phyloP scores from a whole-genome alignment of 2,113 vertebrate genomes.

The Callipepla squamata region DNA sequence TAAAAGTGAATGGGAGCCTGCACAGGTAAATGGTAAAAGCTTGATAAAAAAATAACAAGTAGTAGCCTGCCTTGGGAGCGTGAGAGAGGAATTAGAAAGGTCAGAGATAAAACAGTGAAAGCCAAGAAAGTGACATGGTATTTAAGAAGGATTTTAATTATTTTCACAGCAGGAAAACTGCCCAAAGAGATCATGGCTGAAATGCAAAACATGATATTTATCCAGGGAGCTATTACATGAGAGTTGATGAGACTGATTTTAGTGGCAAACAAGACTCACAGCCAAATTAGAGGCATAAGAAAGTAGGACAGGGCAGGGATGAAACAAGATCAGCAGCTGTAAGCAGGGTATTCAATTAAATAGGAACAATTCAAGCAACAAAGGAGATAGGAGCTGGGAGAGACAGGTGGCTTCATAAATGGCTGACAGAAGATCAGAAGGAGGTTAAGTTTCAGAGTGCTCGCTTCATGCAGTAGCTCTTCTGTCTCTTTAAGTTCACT shows the following conservation, averaged over 20 bases:
- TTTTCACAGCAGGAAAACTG: neutral
- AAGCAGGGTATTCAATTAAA: constrained; percentile 40
- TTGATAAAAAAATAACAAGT: neutral
- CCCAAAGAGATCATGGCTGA: neutral
- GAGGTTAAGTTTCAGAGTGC: constrained; percentile 36
- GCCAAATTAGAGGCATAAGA: constrained; percentile 2
- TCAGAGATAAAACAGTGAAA: neutral
- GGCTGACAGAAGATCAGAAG: neutral
- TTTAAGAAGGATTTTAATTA: neutral
- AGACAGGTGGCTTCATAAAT: constrained; percentile 7
- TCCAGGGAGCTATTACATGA: neutral
- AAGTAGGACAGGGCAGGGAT: constrained; percentile 49
- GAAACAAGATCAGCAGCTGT: constrained; percentile 40
- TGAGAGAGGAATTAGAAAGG: neutral
- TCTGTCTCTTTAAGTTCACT: neutral
- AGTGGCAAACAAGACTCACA: constrained; percentile 22
- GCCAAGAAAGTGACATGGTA: neutral
- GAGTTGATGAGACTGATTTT: constrained; percentile 13
- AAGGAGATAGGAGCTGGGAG: constrained; percentile 22
- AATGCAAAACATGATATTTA: neutral
- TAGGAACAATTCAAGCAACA: constrained; percentile 27
- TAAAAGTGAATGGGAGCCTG: neutral
- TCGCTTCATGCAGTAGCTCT: neutral
- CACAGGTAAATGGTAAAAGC: neutral
- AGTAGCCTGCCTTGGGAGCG: neutral